Evolutionary conservation across 2,113 vertebrate species (phyloP).

Genomic region (Perca flavescens): DNA sequence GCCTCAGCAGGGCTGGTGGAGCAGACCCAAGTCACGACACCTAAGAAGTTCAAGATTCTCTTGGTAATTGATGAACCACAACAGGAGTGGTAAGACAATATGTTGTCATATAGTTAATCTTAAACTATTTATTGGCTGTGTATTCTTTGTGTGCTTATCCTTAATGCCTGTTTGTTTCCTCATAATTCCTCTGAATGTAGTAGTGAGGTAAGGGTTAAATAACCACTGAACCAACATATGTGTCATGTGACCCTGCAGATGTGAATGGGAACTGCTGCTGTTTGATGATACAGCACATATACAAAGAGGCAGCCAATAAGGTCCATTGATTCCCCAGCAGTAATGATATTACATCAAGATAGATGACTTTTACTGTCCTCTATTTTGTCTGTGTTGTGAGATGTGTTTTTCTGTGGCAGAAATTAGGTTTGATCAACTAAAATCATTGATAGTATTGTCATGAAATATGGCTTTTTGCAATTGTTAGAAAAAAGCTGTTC

Average conservation of each 20-base stretch:
- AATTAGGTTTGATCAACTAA: not conserved
- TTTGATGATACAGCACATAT: conserved; percentile 25
- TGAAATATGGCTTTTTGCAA: conserved; percentile 4
- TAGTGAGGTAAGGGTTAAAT: conserved; percentile 35
- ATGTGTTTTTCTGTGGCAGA: not conserved
- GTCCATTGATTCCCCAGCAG: conserved; percentile 36
- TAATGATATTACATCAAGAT: conserved; percentile 38
- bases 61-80: conserved; percentile 93
- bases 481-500: conserved; percentile 25
- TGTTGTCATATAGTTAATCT: not conserved
- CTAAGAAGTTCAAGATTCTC: conserved; percentile 92
- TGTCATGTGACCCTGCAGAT: conserved; percentile 44
- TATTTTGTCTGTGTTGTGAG: conserved; percentile 3
- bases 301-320: not conserved
- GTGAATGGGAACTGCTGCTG: conserved; percentile 48
- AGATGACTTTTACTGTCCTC: conserved; percentile 20
- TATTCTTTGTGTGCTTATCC: conserved; percentile 5
- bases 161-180: not conserved
- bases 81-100: conserved; percentile 91
- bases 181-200: not conserved
- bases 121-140: not conserved
- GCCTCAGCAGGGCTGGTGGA: conserved; percentile 90
- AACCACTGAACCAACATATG: conserved; percentile 38
- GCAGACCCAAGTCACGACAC: conserved; percentile 84
- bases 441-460: not conserved